Conservation (phyloP, 2,888 invertebrate species). For the Agriotes lineatus region DNA sequence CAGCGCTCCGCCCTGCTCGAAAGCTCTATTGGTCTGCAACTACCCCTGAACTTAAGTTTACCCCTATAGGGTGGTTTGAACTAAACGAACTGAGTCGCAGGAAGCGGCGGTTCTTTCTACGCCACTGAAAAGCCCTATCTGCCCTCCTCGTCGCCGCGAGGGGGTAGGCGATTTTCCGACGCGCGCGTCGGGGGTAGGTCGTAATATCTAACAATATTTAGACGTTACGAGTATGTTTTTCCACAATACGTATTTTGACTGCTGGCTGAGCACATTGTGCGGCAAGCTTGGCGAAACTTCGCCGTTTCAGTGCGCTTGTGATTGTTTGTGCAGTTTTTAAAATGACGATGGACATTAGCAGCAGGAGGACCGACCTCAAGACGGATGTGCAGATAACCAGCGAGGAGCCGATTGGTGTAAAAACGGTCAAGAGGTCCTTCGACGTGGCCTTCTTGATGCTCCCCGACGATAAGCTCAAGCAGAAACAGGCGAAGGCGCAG, state of each 20-base stretch:
- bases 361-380: slow-evolving; percentile 56
- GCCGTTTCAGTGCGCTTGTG: slow-evolving; percentile 23
- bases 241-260: slow-evolving; percentile 63
- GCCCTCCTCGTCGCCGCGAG: slow-evolving; percentile 50
- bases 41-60: slow-evolving; percentile 65
- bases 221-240: slow-evolving; percentile 64
- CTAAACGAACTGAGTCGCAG: slow-evolving; percentile 50
- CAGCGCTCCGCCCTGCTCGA: slow-evolving; percentile 61
- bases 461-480: slow-evolving; percentile 84
- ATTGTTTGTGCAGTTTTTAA: slow-evolving; percentile 53
- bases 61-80: slow-evolving; percentile 65
- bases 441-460: slow-evolving; percentile 92
- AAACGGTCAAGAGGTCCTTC: slow-evolving; percentile 81
- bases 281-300: slow-evolving; percentile 34
- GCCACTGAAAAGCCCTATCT: slow-evolving; percentile 27
- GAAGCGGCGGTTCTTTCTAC: slow-evolving; percentile 50
- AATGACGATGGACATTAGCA: slow-evolving; percentile 78
- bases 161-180: slow-evolving; percentile 48
- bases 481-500: slow-evolving; percentile 64
- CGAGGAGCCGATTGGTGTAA: slow-evolving; percentile 61
- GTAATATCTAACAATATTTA: slow-evolving; percentile 66
- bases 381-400: slow-evolving; percentile 67
- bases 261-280: slow-evolving; percentile 57
- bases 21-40: slow-evolving; percentile 65
- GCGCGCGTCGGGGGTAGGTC: slow-evolving; percentile 56